Evolutionary conservation across 2,888 invertebrate species (phyloP), one percentile per base, ranked within the genome.

Genomic region (Lepidocyrtinus sp.): DNA sequence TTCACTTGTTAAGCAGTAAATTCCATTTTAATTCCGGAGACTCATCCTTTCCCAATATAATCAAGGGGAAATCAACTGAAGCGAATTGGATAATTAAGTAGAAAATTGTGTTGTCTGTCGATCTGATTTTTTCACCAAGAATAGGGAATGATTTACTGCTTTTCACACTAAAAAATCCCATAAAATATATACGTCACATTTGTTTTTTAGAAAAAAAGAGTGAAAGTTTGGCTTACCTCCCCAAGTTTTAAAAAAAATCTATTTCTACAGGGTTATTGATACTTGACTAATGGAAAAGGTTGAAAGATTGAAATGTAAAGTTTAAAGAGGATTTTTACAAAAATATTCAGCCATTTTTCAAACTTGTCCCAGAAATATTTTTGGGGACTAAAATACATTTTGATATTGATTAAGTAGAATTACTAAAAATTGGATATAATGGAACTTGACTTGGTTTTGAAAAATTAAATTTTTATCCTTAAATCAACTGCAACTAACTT

Each of bases 11-110:
- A 55, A 7, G 36, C 36, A n/a, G 9, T 64, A 1, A 17, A 25
- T 68, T 24, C 12, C 22, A n/a, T 67, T 73, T 73, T 62, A 59
- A 61, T 68, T 68, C 45, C 5, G 5, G 36, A 36, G 62, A 55
- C 46, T 62, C 46, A 63, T 27, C 17, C 36, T 27, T 67, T 46
- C 46, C 55, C 62, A 50, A 12, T 12, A 21, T 70, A 69, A 70
- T 75, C 70, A 67, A 36, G 26, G 27, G 73, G 69, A 78, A 73
- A 73, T 78, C 78, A 78, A 73, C 68, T 69, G 73, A 55, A 69
- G 73, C 67, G 64, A 73, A 78, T 78, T 68, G 73, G 78, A 78
- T 78, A 78, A 78, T 78, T 78, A 78, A 78, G 78, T 78, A 69
- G 78, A 78, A 78, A 78, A 78, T 78, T 78, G 78, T 78, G 78